A percentile compares a stretch with the other conserved stretches of the same genome.
Conservation (phyloP, 2,888 invertebrate genomes). For the Pandemis corylana region DNA sequence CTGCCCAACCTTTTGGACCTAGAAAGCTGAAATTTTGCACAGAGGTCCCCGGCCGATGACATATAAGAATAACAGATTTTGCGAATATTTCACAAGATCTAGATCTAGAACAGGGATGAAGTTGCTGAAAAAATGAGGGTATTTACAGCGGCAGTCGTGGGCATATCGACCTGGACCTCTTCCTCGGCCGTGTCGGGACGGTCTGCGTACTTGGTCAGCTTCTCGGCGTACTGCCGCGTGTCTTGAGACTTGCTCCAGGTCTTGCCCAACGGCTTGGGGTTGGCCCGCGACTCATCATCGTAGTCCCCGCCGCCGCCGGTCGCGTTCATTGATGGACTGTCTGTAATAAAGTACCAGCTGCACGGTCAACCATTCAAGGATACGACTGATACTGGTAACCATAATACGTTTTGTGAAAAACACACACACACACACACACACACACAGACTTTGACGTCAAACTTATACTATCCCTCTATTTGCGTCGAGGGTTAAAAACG, state of each 20-base stretch:
- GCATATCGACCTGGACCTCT: background rate
- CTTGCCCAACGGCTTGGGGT: constrained; percentile 52
- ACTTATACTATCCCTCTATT: no score
- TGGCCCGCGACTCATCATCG: constrained; percentile 4
- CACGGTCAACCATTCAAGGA: background rate
- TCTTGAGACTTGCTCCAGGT: constrained; percentile 61
- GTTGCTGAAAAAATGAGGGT: background rate
- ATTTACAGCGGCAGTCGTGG: background rate
- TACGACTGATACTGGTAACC: background rate
- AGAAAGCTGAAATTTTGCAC: no score
- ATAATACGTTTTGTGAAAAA: no score
- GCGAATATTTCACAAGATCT: no score
- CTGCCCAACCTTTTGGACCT: no score
- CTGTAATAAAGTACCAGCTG: background rate
- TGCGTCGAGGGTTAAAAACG: no score
- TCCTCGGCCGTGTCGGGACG: background rate
- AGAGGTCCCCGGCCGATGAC: no score
- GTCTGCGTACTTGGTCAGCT: constrained; percentile 56
- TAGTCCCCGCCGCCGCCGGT: background rate
- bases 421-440: no score
- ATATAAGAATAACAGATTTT: no score
- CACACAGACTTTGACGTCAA: no score
- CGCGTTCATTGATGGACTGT: background rate
- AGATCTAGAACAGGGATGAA: no score
- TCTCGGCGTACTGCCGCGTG: constrained; percentile 61